Base-by-base conservation (phyloP, 2,113 vertebrate species). In the Pipa parva region DNA sequence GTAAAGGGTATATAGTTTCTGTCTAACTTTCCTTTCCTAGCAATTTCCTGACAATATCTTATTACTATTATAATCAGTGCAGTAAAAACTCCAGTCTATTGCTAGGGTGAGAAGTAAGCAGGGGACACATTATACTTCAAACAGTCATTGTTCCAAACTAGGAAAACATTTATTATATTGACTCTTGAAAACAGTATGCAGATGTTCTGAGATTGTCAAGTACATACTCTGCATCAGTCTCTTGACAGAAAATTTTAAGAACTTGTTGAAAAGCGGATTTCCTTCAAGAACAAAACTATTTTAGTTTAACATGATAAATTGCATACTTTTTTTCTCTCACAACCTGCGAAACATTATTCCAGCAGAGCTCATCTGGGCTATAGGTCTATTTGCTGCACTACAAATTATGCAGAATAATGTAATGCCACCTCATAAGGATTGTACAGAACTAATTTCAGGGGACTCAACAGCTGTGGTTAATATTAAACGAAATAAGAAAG, bases 211-310 rank as follows among this genome's bases (percentile, higher is more conserved):
- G 39, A n/a, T 12, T 42, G 15, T 42, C 7, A 17, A 42, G 17
- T 42, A 15, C 39, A 42, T 42, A 17, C 17, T 7, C 39, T 42
- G 39, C 39, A 42, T 42, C 17, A 42, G 39, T 42, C 39, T 42
- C 39, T 42, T 42, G 39, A 42, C 39, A 42, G 39, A 42, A 42
- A 42, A 42, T 42, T 42, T 42, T 42, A 42, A 42, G 39, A 42
- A 42, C 39, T 17, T 42, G 39, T 12, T 42, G 39, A 42, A 42
- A 42, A 42, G 39, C 17, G 39, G 17, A 42, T 42, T 42, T 42
- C 39, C 39, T 42, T 42, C 39, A 42, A 42, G 39, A 42, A 42
- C 13, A 42, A 15, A 42, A 4, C 39, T 42, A 6, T 17, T 42
- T 6, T n/a, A n/a, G 39, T 42, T 42, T 15, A 42, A 42, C 11